Evolutionary conservation across 1,140 invertebrate species (phyloP).

Genomic region (Hetaerina americana): DNA sequence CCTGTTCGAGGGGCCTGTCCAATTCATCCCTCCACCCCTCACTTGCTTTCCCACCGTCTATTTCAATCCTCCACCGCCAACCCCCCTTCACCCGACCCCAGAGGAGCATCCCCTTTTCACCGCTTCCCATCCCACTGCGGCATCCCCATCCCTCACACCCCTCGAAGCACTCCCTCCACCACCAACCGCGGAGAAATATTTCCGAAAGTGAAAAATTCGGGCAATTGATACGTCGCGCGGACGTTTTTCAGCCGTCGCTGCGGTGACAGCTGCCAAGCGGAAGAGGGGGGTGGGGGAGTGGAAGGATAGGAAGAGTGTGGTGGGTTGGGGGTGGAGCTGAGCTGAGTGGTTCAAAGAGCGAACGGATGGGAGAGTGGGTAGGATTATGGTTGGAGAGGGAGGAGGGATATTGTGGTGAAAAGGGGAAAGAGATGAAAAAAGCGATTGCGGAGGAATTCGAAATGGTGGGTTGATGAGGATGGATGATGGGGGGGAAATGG

Average conservation of each 20-base stretch:
- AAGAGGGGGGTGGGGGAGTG: not conserved
- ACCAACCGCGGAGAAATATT: not conserved
- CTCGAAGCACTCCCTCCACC: not conserved
- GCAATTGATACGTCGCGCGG: not conserved
- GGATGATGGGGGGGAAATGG: not conserved
- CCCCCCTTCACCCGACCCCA: not conserved
- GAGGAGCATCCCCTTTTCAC: too few relatives aligned
- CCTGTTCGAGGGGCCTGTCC: too few relatives aligned
- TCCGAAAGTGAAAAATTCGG: not conserved
- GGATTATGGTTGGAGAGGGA: not conserved
- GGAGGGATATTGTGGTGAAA: not conserved
- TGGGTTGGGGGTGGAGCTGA: not conserved
- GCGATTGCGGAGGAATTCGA: not conserved
- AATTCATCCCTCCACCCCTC: not conserved
- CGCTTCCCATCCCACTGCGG: not conserved
- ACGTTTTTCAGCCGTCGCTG: not conserved
- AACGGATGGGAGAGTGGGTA: not conserved
- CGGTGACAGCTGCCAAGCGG: not conserved
- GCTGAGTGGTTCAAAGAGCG: not conserved
- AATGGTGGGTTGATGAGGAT: too few relatives aligned
- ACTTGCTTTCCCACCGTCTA: not conserved
- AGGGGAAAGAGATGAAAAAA: too few relatives aligned
- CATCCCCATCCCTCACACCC: not conserved
- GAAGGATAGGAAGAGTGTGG: not conserved
- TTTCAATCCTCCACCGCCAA: not conserved